Evolutionary conservation across 2,797 vertebrate species (phyloP), one percentile per base, ranked within the genome.

Genomic region (Zenarchopterus dispar): DNA sequence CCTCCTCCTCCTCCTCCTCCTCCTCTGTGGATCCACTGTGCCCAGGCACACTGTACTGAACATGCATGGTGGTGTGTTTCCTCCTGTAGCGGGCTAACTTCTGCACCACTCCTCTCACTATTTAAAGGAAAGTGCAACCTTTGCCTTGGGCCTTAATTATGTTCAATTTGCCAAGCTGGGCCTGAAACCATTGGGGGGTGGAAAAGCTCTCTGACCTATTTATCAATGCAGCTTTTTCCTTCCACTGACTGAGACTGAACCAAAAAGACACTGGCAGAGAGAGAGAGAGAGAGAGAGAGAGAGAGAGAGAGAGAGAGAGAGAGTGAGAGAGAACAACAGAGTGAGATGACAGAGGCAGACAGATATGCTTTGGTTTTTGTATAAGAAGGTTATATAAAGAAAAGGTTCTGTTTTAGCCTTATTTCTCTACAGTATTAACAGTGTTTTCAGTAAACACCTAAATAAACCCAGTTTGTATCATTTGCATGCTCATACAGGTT

Each of bases 81-180:
- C 56, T 82, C 81, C 86, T 78, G 77, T 80, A 81, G 79, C 78
- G 62, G 55, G 75, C 76, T 86, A 82, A 83, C 77, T 86, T 77
- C 82, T 88, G 84, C 84, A 84, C 82, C 75, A 79, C 82, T 90
- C 86, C 78, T 88, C 83, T 67, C 62, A 78, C 91, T 92, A 88
- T 93, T 93, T 92, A 88, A 91, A 92, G 91, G 88, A 93, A 93
- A 93, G 91, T 93, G 91, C 90, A 93, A 92, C 90, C 90, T 93
- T 92, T 93, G 92, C 93, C 92, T 92, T 91, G 86, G 93, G 93
- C 92, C 90, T 94, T 94, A 94, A 94, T 94, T 94, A 93, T 93
- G 92, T 93, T 91, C 91, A 94, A 93, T 94, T 93, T 94, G 91
- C 92, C 90, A 91, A 93, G 92, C 92, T 80, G 82, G 89, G 90